Base-by-base conservation (phyloP, 2,797 vertebrate genomes). In the Enteromius viviparus region DNA sequence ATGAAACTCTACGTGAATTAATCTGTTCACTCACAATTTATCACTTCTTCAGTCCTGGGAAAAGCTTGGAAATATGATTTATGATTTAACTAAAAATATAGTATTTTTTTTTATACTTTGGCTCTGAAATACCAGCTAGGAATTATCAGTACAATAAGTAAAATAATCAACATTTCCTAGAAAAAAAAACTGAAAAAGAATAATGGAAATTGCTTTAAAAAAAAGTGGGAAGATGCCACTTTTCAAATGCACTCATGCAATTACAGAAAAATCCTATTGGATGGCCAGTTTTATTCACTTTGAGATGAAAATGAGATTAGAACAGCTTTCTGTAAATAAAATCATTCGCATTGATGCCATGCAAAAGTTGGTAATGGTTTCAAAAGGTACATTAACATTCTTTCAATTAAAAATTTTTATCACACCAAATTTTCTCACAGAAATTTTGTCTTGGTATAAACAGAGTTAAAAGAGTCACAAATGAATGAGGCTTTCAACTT, bases 41-140 rank as follows among this genome's bases (percentile, higher is more conserved):
- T 60, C 64, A 70, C 37, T 83, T 42, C 60, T 78, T 83, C 75
- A 71, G 65, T 71, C 8, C 29, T 78, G 82, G 65, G 29, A 26
- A 83, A 42, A 82, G 29, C 1, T 17, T 68, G 60, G 17, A 51
- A 82, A 47, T 47, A 60, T 70, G 9, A 47, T 40, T 15, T 58
- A 40, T 40, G 6, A 37, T 60, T 19, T 10, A 1, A 21, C 72
- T 17, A n/a, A 8, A 15, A 71, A 47, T 23, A 15, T 45, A 10
- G 29, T 7, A 12, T 62, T 62, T 19, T 10, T 53, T 2, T 1
- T 14, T 15, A 65, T 23, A 40, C 62, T 19, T 19, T 1, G 0
- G 21, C 65, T 71, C 10, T 60, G n/a, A 49, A 47, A 49, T 72
- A 7, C 9, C 7, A 55, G 19, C 37, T 58, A 62, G 17, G 72